These are phyloP conservation scores for Chydorus sphaericus DNA, from an alignment of 2,888 invertebrate species.

Conservation along the genomic window DNA sequence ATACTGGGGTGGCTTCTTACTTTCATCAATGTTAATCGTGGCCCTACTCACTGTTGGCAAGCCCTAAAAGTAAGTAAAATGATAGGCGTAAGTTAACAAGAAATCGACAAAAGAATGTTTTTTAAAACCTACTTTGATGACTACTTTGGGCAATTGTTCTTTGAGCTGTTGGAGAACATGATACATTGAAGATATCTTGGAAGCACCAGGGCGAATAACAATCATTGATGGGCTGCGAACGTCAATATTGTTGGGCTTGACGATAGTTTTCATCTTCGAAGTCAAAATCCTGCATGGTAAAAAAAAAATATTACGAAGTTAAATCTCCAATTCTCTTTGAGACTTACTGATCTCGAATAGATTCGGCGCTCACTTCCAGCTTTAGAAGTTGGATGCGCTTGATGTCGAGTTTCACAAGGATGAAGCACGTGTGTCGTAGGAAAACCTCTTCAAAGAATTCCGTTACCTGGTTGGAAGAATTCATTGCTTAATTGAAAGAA, in stretches of 20 bases:
- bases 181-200: constrained; percentile 36
- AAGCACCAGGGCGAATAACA: constrained; percentile 28
- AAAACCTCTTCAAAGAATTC: constrained; percentile 86
- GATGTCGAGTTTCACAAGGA: constrained; percentile 73
- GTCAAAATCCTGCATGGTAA: constrained; percentile 46
- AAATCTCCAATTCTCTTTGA: background rate
- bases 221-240: constrained; percentile 29
- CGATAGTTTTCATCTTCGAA: constrained; percentile 52
- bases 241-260: constrained; percentile 44
- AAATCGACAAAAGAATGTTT: too few species aligned
- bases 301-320: background rate
- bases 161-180: constrained; percentile 59
- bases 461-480: too few species aligned
- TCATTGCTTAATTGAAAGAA: background rate
- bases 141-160: constrained; percentile 58
- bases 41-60: constrained; percentile 73
- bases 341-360: constrained; percentile 52
- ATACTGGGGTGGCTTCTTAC: constrained; percentile 46
- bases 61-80: too few species aligned
- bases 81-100: too few species aligned
- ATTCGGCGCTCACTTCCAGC: constrained; percentile 62
- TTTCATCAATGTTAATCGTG: constrained; percentile 79
- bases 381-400: constrained; percentile 74
- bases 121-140: constrained; percentile 57
- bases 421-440: constrained; percentile 65